Evolutionary conservation across 2,797 vertebrate genomes (phyloP).

Genomic region (Phataginus tricuspis): DNA sequence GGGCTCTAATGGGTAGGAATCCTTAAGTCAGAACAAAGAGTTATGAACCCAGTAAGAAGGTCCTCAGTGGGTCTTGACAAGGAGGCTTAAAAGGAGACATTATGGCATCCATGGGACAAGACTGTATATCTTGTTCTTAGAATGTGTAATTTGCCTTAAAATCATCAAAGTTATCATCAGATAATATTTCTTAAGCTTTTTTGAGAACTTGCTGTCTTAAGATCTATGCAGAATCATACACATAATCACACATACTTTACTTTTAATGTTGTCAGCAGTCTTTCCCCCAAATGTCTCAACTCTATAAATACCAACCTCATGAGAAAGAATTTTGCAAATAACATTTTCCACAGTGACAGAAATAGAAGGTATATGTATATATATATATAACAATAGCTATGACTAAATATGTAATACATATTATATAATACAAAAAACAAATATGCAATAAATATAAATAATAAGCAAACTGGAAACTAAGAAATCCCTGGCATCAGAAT

Average conservation of each 20-base stretch:
- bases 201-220: constrained; percentile 37
- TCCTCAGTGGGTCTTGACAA: constrained; percentile 79
- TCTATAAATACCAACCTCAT: constrained; percentile 40
- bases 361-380: neutral
- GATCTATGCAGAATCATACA: constrained; percentile 60
- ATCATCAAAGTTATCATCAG: constrained; percentile 66
- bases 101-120: constrained; percentile 77
- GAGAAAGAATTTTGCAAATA: constrained; percentile 39
- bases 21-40: constrained; percentile 79
- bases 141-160: constrained; percentile 71
- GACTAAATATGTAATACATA: neutral
- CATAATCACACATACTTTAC: constrained; percentile 46
- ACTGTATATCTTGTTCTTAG: constrained; percentile 74
- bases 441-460: too few relatives aligned
- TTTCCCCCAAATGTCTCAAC: constrained; percentile 48
- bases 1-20: constrained; percentile 72
- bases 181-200: constrained; percentile 66
- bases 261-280: constrained; percentile 31
- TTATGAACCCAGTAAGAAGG: constrained; percentile 73
- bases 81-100: constrained; percentile 80
- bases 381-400: neutral
- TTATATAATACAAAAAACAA: neutral
- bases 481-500: neutral
- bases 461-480: neutral
- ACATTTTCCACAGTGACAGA: constrained; percentile 20